These are phyloP conservation scores for Zhengitettix transpicula DNA, from an alignment of 2,888 invertebrate species.

Conservation along the genomic window DNA sequence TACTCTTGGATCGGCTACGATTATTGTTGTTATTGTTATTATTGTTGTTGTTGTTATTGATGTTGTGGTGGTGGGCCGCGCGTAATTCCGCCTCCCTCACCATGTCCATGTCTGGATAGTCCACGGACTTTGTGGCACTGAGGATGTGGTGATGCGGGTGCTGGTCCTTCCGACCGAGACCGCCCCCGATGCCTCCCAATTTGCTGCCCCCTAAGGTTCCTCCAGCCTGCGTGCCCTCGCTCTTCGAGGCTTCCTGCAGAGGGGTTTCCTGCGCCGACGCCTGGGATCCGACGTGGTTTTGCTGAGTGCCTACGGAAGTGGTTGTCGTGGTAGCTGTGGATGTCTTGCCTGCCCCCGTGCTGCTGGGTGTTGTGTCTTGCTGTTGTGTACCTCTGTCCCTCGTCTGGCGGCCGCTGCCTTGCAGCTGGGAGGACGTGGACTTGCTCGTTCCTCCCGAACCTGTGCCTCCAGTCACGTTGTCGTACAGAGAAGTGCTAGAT, in stretches of 20 bases:
- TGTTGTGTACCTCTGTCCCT: slow-evolving; percentile 20
- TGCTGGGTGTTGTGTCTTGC: slow-evolving; percentile 21
- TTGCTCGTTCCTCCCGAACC: slow-evolving; percentile 13
- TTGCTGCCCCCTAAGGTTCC: slow-evolving; percentile 37
- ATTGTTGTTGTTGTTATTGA: slow-evolving; percentile 57
- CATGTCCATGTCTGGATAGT: slow-evolving; percentile 34
- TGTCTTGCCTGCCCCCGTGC: not conserved
- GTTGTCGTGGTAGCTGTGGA: not conserved
- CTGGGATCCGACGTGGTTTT: slow-evolving; percentile 50
- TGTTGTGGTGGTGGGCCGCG: slow-evolving; percentile 42
- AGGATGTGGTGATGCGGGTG: slow-evolving; percentile 13
- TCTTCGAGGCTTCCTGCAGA: slow-evolving; percentile 44
- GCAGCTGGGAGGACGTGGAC: not conserved
- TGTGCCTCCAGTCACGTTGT: slow-evolving; percentile 45
- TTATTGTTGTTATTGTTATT: slow-evolving; percentile 27
- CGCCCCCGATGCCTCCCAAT: not conserved
- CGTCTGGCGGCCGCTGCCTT: slow-evolving; percentile 7
- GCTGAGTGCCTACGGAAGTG: slow-evolving; percentile 22
- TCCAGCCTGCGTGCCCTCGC: slow-evolving; percentile 71
- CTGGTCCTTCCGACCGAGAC: slow-evolving; percentile 12
- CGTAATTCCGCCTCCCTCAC: slow-evolving; percentile 53
- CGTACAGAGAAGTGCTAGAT: slow-evolving; percentile 77
- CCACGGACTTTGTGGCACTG: slow-evolving; percentile 29
- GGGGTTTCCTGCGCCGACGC: slow-evolving; percentile 55
- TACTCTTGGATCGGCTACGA: slow-evolving; percentile 56